phyloP scores from a whole-genome alignment of 2,888 invertebrate genomes.

The Glaucopsyche alexis region DNA sequence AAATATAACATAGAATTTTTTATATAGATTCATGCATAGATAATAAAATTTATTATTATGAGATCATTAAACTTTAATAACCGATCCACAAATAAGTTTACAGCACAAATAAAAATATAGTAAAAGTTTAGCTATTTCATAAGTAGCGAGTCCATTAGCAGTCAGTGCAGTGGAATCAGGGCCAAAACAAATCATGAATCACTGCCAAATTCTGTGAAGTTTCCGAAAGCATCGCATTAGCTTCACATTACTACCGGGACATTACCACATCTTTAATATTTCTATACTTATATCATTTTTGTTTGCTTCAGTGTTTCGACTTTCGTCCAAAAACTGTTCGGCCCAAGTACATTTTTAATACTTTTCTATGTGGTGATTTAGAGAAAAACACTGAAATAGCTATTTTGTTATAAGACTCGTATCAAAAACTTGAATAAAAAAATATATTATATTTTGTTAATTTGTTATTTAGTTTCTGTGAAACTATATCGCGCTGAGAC shows the following conservation, averaged over 20 bases:
- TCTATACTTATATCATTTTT: conserved; percentile 4
- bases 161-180: conserved; percentile 39
- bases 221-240: conserved; percentile 40
- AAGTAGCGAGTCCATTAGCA: conserved; percentile 59
- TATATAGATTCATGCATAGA: too few species aligned
- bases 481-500: not conserved
- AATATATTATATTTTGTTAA: too few species aligned
- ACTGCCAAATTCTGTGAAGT: conserved; percentile 60
- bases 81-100: not conserved
- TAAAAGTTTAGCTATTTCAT: conserved; percentile 10
- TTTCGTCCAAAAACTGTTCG: too few species aligned
- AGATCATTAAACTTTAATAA: too few species aligned
- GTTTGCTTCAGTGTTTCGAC: not conserved
- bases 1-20: too few species aligned
- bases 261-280: conserved; percentile 25
- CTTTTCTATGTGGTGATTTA: too few species aligned
- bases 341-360: too few species aligned
- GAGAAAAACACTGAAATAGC: too few species aligned
- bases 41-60: too few species aligned
- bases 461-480: not conserved
- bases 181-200: conserved; percentile 78
- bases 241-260: conserved; percentile 31
- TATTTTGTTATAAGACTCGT: too few species aligned
- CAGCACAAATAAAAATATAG: not conserved
- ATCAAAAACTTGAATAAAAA: too few species aligned